phyloP scores from a whole-genome alignment of 2,113 vertebrate species.

The Chascanopsetta lugubris region DNA sequence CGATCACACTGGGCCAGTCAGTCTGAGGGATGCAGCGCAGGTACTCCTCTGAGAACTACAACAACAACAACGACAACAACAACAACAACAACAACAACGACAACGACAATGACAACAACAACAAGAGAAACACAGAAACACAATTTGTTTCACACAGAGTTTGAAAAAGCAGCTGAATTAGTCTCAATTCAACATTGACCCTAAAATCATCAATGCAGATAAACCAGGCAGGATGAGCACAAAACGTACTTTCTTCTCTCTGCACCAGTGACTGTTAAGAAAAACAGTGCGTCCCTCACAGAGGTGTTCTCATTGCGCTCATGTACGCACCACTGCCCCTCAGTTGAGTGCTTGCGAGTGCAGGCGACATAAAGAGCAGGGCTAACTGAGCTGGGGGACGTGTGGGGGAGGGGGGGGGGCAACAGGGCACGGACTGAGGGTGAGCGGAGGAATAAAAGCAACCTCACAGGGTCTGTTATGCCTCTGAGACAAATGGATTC shows the following conservation, averaged over 20 bases:
- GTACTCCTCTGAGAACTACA: slow-evolving; percentile 78
- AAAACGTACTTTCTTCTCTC: slow-evolving; percentile 35
- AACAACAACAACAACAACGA: background rate
- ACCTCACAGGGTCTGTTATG: background rate
- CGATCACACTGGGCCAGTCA: slow-evolving; percentile 74
- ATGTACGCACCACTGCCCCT: slow-evolving; percentile 29
- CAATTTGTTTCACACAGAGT: too few species aligned
- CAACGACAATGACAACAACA: slow-evolving; percentile 55
- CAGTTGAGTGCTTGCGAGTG: slow-evolving; percentile 28
- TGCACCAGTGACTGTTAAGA: too few species aligned
- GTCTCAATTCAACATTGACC: too few species aligned
- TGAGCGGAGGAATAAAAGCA: slow-evolving; percentile 25
- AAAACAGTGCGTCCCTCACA: slow-evolving; percentile 27
- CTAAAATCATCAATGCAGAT: too few species aligned
- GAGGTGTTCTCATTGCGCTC: slow-evolving; percentile 38
- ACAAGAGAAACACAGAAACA: background rate
- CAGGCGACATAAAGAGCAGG: slow-evolving; percentile 2
- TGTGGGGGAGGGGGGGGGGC: slow-evolving; percentile 13
- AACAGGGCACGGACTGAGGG: slow-evolving; percentile 17
- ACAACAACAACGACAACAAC: slow-evolving; percentile 11
- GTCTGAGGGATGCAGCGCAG: slow-evolving; percentile 70
- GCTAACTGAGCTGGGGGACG: slow-evolving; percentile 12
- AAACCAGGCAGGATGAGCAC: too few species aligned
- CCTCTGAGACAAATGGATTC: slow-evolving; percentile 14
- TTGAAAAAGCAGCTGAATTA: too few species aligned